Evolutionary conservation across 2,113 vertebrate genomes (phyloP), one percentile per base, ranked within the genome.

Genomic region (Daphoenositta chrysoptera): DNA sequence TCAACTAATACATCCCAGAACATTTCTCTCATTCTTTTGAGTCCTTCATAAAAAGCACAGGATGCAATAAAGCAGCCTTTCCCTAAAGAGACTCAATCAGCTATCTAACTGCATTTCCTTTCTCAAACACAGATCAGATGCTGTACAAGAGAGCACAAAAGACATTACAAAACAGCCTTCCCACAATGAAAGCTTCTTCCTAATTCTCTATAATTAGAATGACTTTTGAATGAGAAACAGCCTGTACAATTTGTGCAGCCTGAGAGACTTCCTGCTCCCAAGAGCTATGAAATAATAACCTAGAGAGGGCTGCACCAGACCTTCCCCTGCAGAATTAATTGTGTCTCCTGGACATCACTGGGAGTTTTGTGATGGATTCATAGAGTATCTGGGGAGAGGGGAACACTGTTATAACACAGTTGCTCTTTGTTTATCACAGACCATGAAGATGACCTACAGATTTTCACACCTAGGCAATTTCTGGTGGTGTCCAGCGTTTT

Each of bases 181-280:
- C 70, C 63, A 95, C 94, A 97, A 85, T 76, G 89, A 89, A 95
- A 91, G 94, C 89, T 31, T 97, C 89, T 85, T 94, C 89, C 75
- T 94, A 95, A 96, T 89, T 94, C 69, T 84, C 95, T 96, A 94
- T 96, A 96, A 95, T 95, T 96, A 97, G 95, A 96, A 91, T 93
- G 81, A 96, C 89, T 96, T 96, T 73, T 96, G 93, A 96, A 96
- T 86, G 92, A 93, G 93, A 94, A 94, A 77, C 93, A 96, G 91
- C 47, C 82, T 91, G 95, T 89, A 94, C 95, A 89, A 82, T 93
- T 91, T 93, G 81, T 91, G 73, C 87, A 93, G 95, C 91, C 84
- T 72, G 61, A 57, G 45, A 95, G 87, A 89, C 89, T 94, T 94
- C 91, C 93, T 95, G 93, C 85, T 96, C 90, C 9, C 11, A 80